Conservation (phyloP, 2,888 invertebrate species). For the Hypsopygia costalis region DNA sequence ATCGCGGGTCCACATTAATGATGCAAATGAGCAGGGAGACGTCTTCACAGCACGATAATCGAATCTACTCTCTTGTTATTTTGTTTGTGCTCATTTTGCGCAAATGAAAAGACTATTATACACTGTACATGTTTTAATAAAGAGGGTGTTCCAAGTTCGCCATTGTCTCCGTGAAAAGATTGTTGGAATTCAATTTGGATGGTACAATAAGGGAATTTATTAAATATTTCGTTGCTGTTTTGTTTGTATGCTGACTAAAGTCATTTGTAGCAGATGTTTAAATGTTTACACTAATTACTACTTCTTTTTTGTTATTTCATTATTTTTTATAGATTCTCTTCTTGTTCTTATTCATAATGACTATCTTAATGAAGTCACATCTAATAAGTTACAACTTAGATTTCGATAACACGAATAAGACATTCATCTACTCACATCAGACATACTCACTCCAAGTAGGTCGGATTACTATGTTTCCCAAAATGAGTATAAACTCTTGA, state of each 20-base stretch:
- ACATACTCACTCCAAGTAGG: no score
- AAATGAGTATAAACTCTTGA: no score
- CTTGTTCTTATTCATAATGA: no score
- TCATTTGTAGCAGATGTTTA: no score
- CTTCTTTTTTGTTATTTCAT: no score
- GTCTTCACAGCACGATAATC: constrained; percentile 33
- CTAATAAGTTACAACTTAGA: no score
- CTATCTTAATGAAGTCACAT: no score
- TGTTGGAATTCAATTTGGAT: not conserved
- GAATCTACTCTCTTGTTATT: constrained; percentile 27
- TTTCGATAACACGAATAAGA: no score
- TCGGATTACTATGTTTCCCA: no score
- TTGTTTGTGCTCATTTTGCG: constrained; percentile 15
- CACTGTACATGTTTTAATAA: not conserved
- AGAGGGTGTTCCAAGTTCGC: not conserved
- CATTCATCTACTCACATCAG: no score
- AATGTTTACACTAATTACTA: no score
- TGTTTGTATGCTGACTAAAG: not conserved
- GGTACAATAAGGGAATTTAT: not conserved
- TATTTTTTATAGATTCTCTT: no score
- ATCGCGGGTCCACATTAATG: constrained; percentile 39
- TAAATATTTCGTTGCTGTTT: not conserved
- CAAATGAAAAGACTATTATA: constrained; percentile 2
- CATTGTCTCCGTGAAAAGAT: not conserved
- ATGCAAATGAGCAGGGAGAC: constrained; percentile 41